Conservation (phyloP, 2,797 vertebrate species). For the Danio choprae region DNA sequence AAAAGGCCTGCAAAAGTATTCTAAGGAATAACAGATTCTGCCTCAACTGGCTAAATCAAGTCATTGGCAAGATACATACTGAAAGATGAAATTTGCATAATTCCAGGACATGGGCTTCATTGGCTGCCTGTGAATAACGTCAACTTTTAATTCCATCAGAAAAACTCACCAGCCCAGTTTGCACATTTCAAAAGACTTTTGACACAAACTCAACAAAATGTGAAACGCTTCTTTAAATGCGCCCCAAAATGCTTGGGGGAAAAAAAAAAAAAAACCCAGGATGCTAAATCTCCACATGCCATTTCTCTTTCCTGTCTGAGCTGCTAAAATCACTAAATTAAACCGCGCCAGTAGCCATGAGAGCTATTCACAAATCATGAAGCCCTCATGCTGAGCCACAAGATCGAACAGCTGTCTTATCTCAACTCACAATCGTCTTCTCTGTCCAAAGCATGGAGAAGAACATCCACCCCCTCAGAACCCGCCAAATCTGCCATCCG, state of each 20-base stretch:
- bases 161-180: too few species aligned
- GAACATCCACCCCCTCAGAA: slow-evolving; percentile 76
- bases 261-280: not conserved
- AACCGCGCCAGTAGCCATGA: slow-evolving; percentile 52
- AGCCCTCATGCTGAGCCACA: slow-evolving; percentile 63
- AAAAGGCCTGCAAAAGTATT: too few species aligned
- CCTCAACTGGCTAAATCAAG: too few species aligned
- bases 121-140: too few species aligned
- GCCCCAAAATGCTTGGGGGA: not conserved
- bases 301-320: slow-evolving; percentile 28
- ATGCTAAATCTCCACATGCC: not conserved
- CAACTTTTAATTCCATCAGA: not conserved
- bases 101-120: too few species aligned
- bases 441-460: slow-evolving; percentile 63
- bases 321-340: slow-evolving; percentile 8
- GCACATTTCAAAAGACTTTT: not conserved
- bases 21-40: too few species aligned
- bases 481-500: slow-evolving; percentile 61
- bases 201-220: not conserved
- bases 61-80: too few species aligned
- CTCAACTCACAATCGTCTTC: slow-evolving; percentile 57
- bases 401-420: slow-evolving; percentile 65
- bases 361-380: slow-evolving; percentile 67
- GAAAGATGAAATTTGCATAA: too few species aligned
- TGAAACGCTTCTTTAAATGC: not conserved